Evolutionary conservation across 2,113 vertebrate species (phyloP), one percentile per base, ranked within the genome.

Genomic region (Chaenocephalus aceratus): DNA sequence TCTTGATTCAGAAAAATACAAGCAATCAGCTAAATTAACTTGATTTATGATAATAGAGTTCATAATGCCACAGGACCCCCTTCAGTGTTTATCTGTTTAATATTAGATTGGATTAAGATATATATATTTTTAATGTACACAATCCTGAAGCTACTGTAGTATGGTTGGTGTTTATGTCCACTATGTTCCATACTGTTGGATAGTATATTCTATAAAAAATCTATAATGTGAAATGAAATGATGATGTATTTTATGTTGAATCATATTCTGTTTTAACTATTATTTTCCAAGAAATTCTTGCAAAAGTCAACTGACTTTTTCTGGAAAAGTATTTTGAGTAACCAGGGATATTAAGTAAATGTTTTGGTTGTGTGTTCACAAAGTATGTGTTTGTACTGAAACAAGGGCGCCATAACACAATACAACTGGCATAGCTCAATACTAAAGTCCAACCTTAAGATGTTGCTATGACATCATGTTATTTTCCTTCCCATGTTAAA

Each of bases 331-430:
- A 13, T 44, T 59, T 72, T 49, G 6, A 30, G n/a, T 69, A 68
- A 54, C 23, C 8, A 34, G 2, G 7, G 11, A 26, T 30, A 51
- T 56, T 75, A 63, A 51, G n/a, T 30, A 63, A 12, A 18, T 67
- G 34, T 61, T 26, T 26, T 65, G 54, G 15, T 21, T 66, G 6
- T 66, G 26, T 56, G 21, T 60, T 60, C 44, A 48, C 52, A 18
- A 36, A 36, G 49, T 53, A 6, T 11, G 51, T 57, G 41, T 72
- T 67, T 85, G 49, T 34, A 13, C 30, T 63, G 18, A 48, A 76
- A 75, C 56, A 57, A 71, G 72, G 2, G 66, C 49, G 9, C 3
- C 45, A 67, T 63, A 66, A 71, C 10, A 61, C 49, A 49, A 65
- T 41, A 1, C 13, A 51, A 66, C 41, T 57, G 67, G 15, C 6